phyloP scores from a whole-genome alignment of 2,113 vertebrate species.

The Bagarius yarrelli region DNA sequence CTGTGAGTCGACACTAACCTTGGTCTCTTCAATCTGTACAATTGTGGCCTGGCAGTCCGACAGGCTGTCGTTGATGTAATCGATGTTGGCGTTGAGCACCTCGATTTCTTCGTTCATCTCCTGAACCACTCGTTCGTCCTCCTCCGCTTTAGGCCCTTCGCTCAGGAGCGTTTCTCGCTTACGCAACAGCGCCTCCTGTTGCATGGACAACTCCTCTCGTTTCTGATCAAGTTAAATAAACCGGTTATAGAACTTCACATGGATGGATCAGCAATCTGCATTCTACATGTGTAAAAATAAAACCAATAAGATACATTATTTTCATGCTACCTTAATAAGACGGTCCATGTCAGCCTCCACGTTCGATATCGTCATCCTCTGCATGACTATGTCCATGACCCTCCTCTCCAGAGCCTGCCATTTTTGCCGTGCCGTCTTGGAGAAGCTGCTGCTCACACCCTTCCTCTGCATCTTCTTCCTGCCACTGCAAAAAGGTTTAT shows the following conservation, averaged over 20 bases:
- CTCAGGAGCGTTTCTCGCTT: constrained; percentile 81
- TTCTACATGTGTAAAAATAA: background rate
- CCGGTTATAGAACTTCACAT: background rate
- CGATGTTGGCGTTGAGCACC: constrained; percentile 91
- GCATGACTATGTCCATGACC: constrained; percentile 92
- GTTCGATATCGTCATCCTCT: constrained; percentile 92
- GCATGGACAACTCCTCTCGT: constrained; percentile 88
- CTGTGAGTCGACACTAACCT: constrained; percentile 67
- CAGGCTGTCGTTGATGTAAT: constrained; percentile 96
- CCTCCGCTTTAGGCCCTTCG: constrained; percentile 79
- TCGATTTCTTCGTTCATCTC: constrained; percentile 93
- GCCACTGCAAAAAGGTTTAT: constrained; percentile 32
- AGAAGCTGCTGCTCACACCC: constrained; percentile 74
- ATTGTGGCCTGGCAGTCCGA: constrained; percentile 96
- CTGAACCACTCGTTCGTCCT: constrained; percentile 79
- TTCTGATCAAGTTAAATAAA: constrained; percentile 71
- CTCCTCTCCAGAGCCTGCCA: constrained; percentile 90
- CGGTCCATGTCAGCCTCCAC: constrained; percentile 96
- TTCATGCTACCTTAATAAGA: constrained; percentile 82
- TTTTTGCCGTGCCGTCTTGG: constrained; percentile 88
- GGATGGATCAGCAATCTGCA: background rate
- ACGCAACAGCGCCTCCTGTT: constrained; percentile 84
- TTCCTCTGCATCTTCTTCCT: constrained; percentile 91
- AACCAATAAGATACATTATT: background rate
- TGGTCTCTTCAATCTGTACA: constrained; percentile 95